These are phyloP conservation scores for Coregonus ussuriensis DNA, from an alignment of 2,797 vertebrate genomes.

Conservation along the genomic window DNA sequence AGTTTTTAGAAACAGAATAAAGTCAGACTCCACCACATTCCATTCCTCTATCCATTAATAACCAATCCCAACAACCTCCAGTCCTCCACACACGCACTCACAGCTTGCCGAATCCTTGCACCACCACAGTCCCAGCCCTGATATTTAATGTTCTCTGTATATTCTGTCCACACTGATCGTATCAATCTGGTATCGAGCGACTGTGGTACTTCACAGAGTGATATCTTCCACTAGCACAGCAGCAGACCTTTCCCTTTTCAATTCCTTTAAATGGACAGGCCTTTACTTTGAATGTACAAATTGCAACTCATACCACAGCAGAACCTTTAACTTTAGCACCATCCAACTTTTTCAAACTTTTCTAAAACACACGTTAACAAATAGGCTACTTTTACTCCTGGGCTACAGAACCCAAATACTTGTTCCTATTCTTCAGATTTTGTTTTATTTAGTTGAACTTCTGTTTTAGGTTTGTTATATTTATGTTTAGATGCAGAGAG, in stretches of 20 bases:
- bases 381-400: not conserved
- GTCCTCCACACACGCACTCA: not conserved
- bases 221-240: conserved; percentile 11
- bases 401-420: not conserved
- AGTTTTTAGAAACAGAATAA: not conserved
- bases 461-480: too few species aligned
- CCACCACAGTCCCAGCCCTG: not conserved
- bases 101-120: not conserved
- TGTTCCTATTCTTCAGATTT: not conserved
- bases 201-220: conserved; percentile 53
- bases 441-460: too few species aligned
- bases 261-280: conserved; percentile 49
- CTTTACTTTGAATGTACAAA: conserved; percentile 18
- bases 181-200: conserved; percentile 61
- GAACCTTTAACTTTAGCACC: not conserved
- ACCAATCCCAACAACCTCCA: not conserved
- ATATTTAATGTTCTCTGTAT: conserved; percentile 30
- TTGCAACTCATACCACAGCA: conserved; percentile 31
- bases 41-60: conserved; percentile 6
- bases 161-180: conserved; percentile 52
- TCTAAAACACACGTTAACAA: not conserved
- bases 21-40: not conserved
- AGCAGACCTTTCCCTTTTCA: conserved; percentile 51
- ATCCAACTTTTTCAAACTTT: not conserved
- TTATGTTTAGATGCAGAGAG: too few species aligned